Evolutionary conservation across 2,888 invertebrate genomes (phyloP).

Genomic region (Sphaerophoria taeniata): DNA sequence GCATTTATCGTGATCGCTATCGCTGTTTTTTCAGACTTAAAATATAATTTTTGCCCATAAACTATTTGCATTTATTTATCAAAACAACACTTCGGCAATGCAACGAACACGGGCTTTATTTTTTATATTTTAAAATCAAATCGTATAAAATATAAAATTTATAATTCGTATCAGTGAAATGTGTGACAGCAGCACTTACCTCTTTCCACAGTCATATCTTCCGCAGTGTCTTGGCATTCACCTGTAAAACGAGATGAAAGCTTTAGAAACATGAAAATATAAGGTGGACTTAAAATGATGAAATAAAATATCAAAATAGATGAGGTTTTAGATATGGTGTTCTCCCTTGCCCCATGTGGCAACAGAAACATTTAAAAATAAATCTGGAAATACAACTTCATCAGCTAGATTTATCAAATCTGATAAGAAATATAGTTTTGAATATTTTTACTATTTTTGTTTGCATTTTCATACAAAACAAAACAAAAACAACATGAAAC

Average conservation of each 20-base stretch:
- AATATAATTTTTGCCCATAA: not conserved
- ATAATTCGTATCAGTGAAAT: slow-evolving; percentile 15
- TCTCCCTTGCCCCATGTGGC: not conserved
- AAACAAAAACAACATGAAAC: slow-evolving; percentile 9
- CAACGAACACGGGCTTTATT: not conserved
- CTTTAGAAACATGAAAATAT: too few species aligned
- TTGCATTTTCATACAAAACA: slow-evolving; percentile 52
- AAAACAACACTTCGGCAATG: not conserved
- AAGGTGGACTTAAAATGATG: too few species aligned
- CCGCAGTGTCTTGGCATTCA: slow-evolving; percentile 82
- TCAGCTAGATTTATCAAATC: slow-evolving; percentile 46
- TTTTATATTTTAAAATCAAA: not conserved
- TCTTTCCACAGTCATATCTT: slow-evolving; percentile 83
- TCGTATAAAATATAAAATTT: slow-evolving; percentile 28
- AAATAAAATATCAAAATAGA: slow-evolving; percentile 27
- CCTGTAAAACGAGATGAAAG: slow-evolving; percentile 77
- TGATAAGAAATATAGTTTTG: slow-evolving; percentile 63
- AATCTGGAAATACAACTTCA: slow-evolving; percentile 21
- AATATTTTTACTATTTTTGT: slow-evolving; percentile 29
- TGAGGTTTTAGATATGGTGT: not conserved
- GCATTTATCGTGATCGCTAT: not conserved
- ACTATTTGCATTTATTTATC: not conserved
- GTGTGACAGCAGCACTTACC: slow-evolving; percentile 77
- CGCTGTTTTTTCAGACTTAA: not conserved
- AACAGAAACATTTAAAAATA: not conserved